These are phyloP conservation scores for Limnephilus marmoratus DNA, from an alignment of 2,888 invertebrate genomes.

Conservation along the genomic window DNA sequence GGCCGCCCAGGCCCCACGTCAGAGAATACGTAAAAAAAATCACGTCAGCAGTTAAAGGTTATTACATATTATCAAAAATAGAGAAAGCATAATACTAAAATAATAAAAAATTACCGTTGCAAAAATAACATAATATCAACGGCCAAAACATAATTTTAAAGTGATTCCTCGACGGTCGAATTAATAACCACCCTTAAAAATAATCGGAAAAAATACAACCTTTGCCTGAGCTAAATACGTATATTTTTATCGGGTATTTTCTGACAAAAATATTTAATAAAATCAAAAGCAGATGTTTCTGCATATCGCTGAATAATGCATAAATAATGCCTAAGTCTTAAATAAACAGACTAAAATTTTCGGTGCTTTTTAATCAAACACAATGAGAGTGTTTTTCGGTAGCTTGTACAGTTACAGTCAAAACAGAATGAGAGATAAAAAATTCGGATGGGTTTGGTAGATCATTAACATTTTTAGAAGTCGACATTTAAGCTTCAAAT, in stretches of 20 bases:
- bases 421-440: not conserved
- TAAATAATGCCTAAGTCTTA: not conserved
- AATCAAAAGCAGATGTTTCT: conserved; percentile 11
- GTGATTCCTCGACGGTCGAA: no score
- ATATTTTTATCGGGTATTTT: not conserved
- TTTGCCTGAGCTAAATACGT: not conserved
- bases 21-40: no score
- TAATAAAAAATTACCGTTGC: no score
- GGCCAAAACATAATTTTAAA: no score
- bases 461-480: not conserved
- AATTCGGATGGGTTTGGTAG: not conserved
- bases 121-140: no score
- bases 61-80: no score
- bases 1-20: no score
- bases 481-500: not conserved
- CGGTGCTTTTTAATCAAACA: not conserved
- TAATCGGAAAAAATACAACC: not conserved
- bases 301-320: not conserved
- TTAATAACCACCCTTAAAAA: not conserved
- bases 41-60: no score
- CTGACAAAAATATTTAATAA: not conserved
- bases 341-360: not conserved
- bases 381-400: not conserved
- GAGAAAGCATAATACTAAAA: no score
- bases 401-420: not conserved